Percentiles rank a stretch among this genome's conserved stretches.
Evolutionary conservation across 1,140 invertebrate genomes (phyloP).

Genomic region (Leptopilina boulardi): DNA sequence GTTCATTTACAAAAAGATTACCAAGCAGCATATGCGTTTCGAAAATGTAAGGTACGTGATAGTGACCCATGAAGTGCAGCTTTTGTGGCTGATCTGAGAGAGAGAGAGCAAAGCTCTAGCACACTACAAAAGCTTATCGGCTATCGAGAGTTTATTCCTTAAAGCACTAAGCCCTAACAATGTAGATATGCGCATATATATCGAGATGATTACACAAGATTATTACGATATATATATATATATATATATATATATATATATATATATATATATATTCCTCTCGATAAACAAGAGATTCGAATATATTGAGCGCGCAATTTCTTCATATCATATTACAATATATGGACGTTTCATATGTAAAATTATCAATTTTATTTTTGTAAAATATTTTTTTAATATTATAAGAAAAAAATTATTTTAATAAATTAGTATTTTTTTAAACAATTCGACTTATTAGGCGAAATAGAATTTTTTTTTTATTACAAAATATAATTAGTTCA

Average conservation of each 20-base stretch:
- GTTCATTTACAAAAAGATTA: not conserved
- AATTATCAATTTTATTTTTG: too few relatives aligned
- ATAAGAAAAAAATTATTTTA: too few relatives aligned
- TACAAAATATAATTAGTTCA: too few relatives aligned
- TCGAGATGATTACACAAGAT: slow-evolving; percentile 22
- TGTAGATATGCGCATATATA: slow-evolving; percentile 30
- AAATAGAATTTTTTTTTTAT: too few relatives aligned
- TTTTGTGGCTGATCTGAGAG: slow-evolving; percentile 14
- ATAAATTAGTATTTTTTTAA: too few relatives aligned
- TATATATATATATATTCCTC: not conserved
- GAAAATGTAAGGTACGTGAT: slow-evolving; percentile 1
- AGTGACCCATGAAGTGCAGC: slow-evolving; percentile 27
- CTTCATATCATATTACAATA: not conserved
- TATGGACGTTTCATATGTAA: too few relatives aligned
- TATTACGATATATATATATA: too few relatives aligned
- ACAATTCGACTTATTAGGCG: too few relatives aligned
- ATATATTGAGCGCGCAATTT: not conserved
- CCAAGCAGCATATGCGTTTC: not conserved
- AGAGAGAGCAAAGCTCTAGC: not conserved
- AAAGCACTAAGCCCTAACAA: slow-evolving; percentile 11
- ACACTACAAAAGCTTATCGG: slow-evolving; percentile 6
- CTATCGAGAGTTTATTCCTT: slow-evolving; percentile 26
- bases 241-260: too few relatives aligned
- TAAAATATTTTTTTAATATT: too few relatives aligned
- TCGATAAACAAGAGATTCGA: slow-evolving; percentile 4